Percentiles rank a stretch among this genome's conserved stretches.
Evolutionary conservation across 2,113 vertebrate genomes (phyloP).

Genomic region (Tonatia bakeri): DNA sequence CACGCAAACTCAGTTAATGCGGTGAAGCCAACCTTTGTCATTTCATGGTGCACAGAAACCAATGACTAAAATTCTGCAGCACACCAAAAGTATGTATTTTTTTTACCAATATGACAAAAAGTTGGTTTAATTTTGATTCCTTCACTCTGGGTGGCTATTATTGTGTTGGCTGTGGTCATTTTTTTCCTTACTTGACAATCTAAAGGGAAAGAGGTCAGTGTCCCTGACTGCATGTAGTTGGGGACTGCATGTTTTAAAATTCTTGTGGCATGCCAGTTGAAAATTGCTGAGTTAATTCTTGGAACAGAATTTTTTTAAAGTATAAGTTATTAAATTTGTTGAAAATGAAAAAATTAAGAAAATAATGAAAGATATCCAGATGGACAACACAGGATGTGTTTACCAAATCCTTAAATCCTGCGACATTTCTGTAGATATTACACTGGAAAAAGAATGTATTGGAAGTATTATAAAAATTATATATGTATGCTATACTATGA

Average conservation of each 20-base stretch:
- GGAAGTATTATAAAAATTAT: not conserved
- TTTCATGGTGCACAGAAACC: not conserved
- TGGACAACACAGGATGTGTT: not conserved
- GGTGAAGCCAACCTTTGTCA: not conserved
- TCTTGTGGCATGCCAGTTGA: not conserved
- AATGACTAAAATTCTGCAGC: not conserved
- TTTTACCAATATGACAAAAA: not conserved
- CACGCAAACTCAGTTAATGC: not conserved
- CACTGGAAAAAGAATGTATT: not conserved
- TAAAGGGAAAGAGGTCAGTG: not conserved
- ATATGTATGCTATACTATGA: not conserved
- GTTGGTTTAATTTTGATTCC: not conserved
- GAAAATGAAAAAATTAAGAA: not conserved
- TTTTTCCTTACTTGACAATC: not conserved
- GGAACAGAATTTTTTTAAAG: not conserved
- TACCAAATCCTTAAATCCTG: not conserved
- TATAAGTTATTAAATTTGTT: not conserved
- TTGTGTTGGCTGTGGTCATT: not conserved
- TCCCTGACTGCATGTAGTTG: not conserved
- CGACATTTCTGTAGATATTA: not conserved
- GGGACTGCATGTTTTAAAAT: not conserved
- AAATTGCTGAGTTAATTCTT: not conserved
- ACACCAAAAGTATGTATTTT: not conserved
- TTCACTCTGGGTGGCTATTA: not conserved
- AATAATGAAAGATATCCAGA: not conserved